phyloP scores from a whole-genome alignment of 2,888 invertebrate genomes.

The Aleiodes leptofemur region DNA sequence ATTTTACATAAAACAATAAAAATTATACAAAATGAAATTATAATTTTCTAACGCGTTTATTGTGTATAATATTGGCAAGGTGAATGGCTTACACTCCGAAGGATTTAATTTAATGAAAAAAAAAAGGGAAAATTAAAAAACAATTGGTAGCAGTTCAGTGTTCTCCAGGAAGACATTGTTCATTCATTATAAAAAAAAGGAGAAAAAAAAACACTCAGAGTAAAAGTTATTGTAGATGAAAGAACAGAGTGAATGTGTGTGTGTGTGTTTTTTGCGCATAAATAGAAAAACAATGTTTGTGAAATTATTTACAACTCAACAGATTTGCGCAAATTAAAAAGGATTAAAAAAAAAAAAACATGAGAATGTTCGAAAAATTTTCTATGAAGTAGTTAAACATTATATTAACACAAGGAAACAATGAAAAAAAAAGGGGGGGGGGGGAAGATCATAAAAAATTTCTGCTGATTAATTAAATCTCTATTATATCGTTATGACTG shows the following conservation, averaged over 20 bases:
- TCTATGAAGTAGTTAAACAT: slow-evolving; percentile 1
- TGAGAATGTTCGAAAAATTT: background rate
- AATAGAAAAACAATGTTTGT: slow-evolving; percentile 15
- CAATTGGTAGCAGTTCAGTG: slow-evolving; percentile 46
- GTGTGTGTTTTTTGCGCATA: slow-evolving; percentile 2
- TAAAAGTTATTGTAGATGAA: slow-evolving; percentile 55
- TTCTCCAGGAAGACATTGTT: slow-evolving; percentile 60
- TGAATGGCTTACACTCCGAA: slow-evolving; percentile 67
- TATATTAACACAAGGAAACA: slow-evolving; percentile 2
- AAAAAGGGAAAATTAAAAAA: slow-evolving; percentile 48
- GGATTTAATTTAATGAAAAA: slow-evolving; percentile 57
- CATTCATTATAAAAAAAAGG: slow-evolving; percentile 32
- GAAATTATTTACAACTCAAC: slow-evolving; percentile 50
- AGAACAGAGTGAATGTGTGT: slow-evolving; percentile 34
- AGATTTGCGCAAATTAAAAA: slow-evolving; percentile 56
- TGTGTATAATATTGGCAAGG: slow-evolving; percentile 73
- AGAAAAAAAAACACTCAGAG: slow-evolving; percentile 60
- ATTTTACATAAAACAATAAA: slow-evolving; percentile 50
- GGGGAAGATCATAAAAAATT: background rate
- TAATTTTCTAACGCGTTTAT: slow-evolving; percentile 72
- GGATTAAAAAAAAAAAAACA: slow-evolving; percentile 2
- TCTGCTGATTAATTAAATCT: slow-evolving; percentile 12
- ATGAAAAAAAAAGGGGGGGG: background rate
- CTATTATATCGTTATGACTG: slow-evolving; percentile 41
- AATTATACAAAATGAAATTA: slow-evolving; percentile 53